Percentiles rank a stretch among this genome's conserved stretches.
phyloP scores from a whole-genome alignment of 2,797 vertebrate species.

The Perodicticus potto region DNA sequence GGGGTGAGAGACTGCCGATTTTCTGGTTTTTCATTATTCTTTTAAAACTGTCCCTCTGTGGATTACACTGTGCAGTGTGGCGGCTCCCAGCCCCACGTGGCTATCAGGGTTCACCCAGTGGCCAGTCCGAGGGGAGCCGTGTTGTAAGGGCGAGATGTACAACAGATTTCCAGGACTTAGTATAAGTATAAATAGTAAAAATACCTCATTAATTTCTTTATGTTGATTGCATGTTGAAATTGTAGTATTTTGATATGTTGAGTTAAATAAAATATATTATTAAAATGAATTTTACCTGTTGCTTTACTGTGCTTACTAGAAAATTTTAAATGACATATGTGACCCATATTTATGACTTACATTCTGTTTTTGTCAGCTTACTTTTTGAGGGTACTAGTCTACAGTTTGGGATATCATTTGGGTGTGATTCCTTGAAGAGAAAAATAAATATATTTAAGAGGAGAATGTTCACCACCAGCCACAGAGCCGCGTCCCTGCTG shows the following conservation, averaged over 20 bases:
- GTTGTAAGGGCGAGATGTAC: neutral
- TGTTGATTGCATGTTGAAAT: conserved; percentile 14
- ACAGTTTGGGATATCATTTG: neutral
- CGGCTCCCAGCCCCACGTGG: neutral
- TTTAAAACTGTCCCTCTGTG: neutral
- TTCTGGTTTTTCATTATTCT: neutral
- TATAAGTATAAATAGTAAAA: neutral
- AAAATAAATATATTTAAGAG: neutral
- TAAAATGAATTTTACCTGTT: conserved; percentile 19
- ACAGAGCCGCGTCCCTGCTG: neutral
- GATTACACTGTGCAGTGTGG: accelerated
- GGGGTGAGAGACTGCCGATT: neutral
- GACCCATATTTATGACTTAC: neutral
- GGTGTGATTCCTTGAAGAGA: neutral
- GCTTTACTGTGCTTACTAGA: neutral
- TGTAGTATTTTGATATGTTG: neutral
- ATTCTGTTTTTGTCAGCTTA: conserved; percentile 13
- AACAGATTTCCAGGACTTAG: neutral
- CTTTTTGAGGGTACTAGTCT: neutral
- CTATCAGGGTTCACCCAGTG: neutral
- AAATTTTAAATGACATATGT: neutral
- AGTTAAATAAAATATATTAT: neutral
- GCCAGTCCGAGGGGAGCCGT: neutral
- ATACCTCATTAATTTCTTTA: neutral
- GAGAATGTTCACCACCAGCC: neutral